Evolutionary conservation across 64 coral and sea anemone genomes (phyloP).

Genomic region (Astreopora myriophthalma): DNA sequence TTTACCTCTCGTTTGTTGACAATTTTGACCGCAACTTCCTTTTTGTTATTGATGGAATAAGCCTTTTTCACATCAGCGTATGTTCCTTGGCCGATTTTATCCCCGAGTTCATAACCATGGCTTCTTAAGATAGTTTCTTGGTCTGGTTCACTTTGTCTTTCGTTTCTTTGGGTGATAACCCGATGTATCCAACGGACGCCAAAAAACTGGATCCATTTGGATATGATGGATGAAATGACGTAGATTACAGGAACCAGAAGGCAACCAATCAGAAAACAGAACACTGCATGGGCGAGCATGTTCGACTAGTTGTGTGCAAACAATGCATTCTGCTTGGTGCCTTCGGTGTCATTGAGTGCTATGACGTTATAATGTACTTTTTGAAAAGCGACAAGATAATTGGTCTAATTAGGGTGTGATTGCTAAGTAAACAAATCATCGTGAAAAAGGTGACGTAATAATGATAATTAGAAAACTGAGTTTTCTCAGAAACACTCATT

Average conservation of each 20-base stretch:
- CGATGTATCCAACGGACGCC: neutral
- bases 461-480: too few relatives aligned
- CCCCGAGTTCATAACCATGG: conserved; percentile 66
- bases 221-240: neutral
- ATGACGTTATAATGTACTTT: neutral
- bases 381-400: neutral
- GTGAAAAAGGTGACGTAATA: too few relatives aligned
- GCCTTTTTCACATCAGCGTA: conserved; percentile 80
- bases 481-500: too few relatives aligned
- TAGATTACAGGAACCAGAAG: conserved; percentile 11
- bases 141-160: neutral
- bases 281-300: neutral
- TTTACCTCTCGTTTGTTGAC: conserved; percentile 72
- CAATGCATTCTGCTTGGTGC: neutral
- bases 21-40: conserved; percentile 80
- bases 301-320: neutral
- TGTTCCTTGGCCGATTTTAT: conserved; percentile 70
- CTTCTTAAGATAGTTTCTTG: neutral
- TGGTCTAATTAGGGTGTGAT: neutral
- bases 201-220: neutral
- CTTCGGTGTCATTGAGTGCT: neutral
- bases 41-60: conserved; percentile 58
- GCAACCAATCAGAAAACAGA: conserved; percentile 28
- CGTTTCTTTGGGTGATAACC: neutral
- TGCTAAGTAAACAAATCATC: too few relatives aligned